These are phyloP conservation scores for Eptesicus fuscus DNA, from an alignment of 2,113 vertebrate species.

Conservation along the genomic window DNA sequence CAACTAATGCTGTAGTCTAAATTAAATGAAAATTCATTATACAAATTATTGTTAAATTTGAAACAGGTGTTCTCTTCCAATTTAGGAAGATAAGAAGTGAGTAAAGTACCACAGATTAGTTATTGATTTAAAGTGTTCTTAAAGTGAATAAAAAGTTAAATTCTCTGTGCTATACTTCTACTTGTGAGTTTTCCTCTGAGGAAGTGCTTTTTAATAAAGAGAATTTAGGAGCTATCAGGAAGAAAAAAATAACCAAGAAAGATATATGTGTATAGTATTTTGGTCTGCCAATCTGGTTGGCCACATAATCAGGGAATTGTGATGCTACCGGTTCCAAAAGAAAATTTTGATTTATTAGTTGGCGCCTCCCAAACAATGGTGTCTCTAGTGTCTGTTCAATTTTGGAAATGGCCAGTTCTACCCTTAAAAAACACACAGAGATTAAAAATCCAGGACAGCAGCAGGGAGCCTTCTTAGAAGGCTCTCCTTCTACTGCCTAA, in stretches of 20 bases:
- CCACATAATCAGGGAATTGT: neutral
- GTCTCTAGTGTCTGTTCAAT: neutral
- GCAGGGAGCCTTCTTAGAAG: neutral
- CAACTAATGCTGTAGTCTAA: conserved; percentile 66
- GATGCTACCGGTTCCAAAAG: neutral
- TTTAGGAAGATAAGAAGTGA: conserved; percentile 26
- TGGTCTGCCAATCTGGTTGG: neutral
- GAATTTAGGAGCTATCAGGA: neutral
- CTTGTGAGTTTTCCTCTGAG: neutral
- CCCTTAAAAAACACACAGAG: neutral
- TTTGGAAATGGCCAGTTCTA: neutral
- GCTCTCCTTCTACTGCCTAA: neutral
- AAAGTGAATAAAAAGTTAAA: conserved; percentile 27
- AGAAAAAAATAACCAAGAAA: conserved; percentile 27
- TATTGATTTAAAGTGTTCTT: conserved; percentile 26
- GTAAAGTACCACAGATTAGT: conserved; percentile 53
- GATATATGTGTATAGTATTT: conserved; percentile 26
- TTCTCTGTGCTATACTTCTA: neutral
- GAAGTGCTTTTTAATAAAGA: conserved; percentile 25
- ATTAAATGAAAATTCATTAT: conserved; percentile 74
- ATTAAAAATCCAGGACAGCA: neutral
- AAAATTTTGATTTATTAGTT: neutral
- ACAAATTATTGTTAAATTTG: conserved; percentile 66
- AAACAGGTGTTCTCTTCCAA: conserved; percentile 54
- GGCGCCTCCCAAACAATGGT: neutral